These are phyloP conservation scores for Amblyjoppa proteus DNA, from an alignment of 2,888 invertebrate genomes.

Conservation along the genomic window DNA sequence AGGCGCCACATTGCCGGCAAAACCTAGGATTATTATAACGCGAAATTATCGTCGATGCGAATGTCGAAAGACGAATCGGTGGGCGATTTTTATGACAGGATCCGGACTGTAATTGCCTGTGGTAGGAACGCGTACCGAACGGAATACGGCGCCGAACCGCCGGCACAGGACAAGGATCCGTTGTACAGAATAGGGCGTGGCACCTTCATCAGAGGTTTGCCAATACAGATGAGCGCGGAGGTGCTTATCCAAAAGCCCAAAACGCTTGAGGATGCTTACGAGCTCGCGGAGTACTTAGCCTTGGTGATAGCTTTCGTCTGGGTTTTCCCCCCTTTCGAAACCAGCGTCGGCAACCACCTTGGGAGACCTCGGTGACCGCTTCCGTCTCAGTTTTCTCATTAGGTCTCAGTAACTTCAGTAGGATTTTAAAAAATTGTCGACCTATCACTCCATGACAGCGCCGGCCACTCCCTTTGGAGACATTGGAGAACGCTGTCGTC, in stretches of 20 bases:
- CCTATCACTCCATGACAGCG: no score
- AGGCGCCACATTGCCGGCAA: background rate
- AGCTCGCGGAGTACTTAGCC: background rate
- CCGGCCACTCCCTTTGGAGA: no score
- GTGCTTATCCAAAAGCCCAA: background rate
- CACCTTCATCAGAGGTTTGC: conserved; percentile 2
- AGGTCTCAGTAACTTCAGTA: no score
- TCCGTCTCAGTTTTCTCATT: no score
- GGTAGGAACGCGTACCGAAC: background rate
- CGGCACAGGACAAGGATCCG: background rate
- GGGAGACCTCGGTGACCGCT: no score
- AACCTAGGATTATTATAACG: no score
- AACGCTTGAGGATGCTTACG: background rate
- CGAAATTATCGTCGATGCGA: background rate
- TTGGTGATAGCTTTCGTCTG: no score
- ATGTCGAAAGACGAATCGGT: conserved; percentile 20
- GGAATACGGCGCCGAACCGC: background rate
- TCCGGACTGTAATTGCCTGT: background rate
- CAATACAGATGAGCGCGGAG: background rate
- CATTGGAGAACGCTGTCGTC: no score
- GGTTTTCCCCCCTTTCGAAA: no score
- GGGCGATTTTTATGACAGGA: background rate
- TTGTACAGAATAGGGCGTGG: background rate
- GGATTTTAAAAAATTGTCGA: no score
- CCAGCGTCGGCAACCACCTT: no score